A percentile compares a stretch with the other conserved stretches of the same genome.
phyloP scores from a whole-genome alignment of 1,140 invertebrate genomes.

The Heliconius hermathena region DNA sequence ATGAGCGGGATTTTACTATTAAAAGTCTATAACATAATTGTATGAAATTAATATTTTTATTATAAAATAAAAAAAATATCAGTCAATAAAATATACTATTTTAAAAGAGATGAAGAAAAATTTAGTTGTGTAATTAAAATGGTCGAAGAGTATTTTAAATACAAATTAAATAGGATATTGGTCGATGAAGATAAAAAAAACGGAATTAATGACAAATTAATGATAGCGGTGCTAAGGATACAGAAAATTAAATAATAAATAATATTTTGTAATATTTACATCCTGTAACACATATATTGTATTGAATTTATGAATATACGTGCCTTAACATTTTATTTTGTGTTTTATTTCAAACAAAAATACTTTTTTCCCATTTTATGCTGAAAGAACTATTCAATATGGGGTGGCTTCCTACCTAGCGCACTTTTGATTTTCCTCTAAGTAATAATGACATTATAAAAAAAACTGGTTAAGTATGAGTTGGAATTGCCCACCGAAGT shows the following conservation, averaged over 20 bases:
- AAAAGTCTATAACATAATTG: conserved; percentile 17
- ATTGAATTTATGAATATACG: conserved; percentile 63
- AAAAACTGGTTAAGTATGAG: no score
- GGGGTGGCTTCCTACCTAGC: no score
- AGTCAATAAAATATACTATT: conserved; percentile 15
- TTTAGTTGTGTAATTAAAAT: neutral
- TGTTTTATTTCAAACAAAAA: conserved; percentile 41
- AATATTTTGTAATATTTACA: conserved; percentile 46
- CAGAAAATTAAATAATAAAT: conserved; percentile 16
- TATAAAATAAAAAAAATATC: neutral
- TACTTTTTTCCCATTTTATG: no score
- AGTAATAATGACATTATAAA: no score
- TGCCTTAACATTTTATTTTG: conserved; percentile 56
- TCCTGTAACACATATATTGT: conserved; percentile 54
- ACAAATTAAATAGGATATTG: neutral
- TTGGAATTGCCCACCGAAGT: no score
- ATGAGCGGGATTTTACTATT: conserved; percentile 38
- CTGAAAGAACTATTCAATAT: no score
- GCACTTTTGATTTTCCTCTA: no score
- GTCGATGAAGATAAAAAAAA: neutral
- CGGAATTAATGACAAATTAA: conserved; percentile 24
- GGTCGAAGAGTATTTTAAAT: neutral
- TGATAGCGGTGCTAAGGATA: conserved; percentile 45
- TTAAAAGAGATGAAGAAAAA: neutral
- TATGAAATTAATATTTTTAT: conserved; percentile 20